Evolutionary conservation across 2,113 vertebrate genomes (phyloP).

Genomic region (Lepus americanus): DNA sequence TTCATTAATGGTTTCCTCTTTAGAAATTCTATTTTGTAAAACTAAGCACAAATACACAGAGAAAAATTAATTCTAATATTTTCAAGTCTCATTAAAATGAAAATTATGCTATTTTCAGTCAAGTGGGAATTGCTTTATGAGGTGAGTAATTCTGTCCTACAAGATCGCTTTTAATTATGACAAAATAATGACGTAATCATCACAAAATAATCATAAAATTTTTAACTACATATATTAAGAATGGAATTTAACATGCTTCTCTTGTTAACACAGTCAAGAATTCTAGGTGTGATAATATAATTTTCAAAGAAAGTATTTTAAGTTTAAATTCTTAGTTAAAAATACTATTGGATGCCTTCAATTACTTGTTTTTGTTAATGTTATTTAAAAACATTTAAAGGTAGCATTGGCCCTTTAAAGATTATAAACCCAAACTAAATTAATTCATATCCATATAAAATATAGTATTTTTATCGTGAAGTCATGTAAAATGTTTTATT

Average conservation of each 20-base stretch:
- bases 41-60: not conserved
- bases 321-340: not conserved
- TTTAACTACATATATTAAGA: not conserved
- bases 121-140: constrained; percentile 39
- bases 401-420: constrained; percentile 1
- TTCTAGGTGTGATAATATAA: not conserved
- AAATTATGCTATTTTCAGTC: constrained; percentile 46
- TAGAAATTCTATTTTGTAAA: not conserved
- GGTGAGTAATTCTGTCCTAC: not conserved
- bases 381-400: constrained; percentile 1
- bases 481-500: not conserved
- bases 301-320: not conserved
- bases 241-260: not conserved
- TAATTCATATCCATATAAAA: constrained; percentile 26
- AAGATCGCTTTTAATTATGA: not conserved
- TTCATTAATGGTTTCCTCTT: not conserved
- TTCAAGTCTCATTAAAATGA: constrained; percentile 12
- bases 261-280: not conserved
- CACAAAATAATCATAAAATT: not conserved
- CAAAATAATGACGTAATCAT: constrained; percentile 5
- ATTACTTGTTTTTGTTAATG: not conserved
- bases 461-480: not conserved
- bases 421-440: not conserved
- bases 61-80: constrained; percentile 18
- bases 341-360: constrained; percentile 2